A percentile compares a stretch with the other conserved stretches of the same genome.
phyloP scores from a whole-genome alignment of 2,888 invertebrate genomes.

The Linyphia triangularis region DNA sequence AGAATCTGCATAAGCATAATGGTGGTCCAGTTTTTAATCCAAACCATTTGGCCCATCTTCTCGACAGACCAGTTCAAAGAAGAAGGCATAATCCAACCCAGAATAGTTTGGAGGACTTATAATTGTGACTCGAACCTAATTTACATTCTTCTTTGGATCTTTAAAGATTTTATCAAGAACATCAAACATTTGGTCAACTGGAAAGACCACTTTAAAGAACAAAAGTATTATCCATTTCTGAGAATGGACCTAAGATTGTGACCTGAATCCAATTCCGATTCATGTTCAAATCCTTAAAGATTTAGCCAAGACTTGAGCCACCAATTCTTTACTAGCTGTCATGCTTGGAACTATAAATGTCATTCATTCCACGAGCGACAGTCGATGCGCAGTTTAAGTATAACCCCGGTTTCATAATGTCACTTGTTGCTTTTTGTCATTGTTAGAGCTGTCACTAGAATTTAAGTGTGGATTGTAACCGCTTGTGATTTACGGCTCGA shows the following conservation, averaged over 20 bases:
- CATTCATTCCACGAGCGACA: not conserved
- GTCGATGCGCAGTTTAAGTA: constrained; percentile 30
- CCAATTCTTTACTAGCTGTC: not conserved
- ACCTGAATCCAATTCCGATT: too few relatives aligned
- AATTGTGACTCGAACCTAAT: too few relatives aligned
- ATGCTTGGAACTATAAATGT: constrained; percentile 10
- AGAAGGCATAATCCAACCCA: not conserved
- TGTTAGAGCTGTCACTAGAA: constrained; percentile 16
- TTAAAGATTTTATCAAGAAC: too few relatives aligned
- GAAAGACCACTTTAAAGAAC: too few relatives aligned
- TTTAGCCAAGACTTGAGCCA: too few relatives aligned
- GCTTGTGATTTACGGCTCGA: not conserved
- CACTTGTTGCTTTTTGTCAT: constrained; percentile 11
- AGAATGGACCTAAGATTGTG: too few relatives aligned
- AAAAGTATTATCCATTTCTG: too few relatives aligned
- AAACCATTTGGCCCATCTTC: constrained; percentile 7
- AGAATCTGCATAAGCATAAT: not conserved
- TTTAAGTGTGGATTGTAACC: not conserved
- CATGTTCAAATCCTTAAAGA: too few relatives aligned
- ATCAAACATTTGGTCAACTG: too few relatives aligned
- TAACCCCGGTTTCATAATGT: constrained; percentile 33
- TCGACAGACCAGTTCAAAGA: not conserved
- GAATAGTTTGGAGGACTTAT: too few relatives aligned
- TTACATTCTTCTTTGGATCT: too few relatives aligned
- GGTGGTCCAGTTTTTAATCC: constrained; percentile 15